These are phyloP conservation scores for Mus spicilegus DNA, from an alignment of 2,113 vertebrate species.

Conservation along the genomic window DNA sequence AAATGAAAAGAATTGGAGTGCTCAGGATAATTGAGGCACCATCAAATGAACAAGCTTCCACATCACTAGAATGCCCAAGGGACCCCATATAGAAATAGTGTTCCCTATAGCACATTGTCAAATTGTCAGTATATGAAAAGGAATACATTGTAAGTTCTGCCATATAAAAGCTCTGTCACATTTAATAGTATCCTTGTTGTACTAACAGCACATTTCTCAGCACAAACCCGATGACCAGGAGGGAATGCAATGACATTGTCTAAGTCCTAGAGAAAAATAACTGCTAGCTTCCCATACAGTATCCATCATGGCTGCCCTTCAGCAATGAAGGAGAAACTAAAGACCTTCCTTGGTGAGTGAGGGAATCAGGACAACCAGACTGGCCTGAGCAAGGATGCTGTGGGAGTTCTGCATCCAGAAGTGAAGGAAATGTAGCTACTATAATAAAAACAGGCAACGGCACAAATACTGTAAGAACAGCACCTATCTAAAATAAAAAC, in stretches of 20 bases:
- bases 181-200: not conserved
- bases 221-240: not conserved
- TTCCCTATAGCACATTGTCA: not conserved
- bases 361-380: not conserved
- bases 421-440: not conserved
- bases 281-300: not conserved
- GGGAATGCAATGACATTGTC: not conserved
- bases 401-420: not conserved
- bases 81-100: not conserved
- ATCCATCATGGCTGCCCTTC: not conserved
- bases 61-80: not conserved
- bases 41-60: not conserved
- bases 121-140: not conserved
- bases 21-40: not conserved
- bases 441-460: not conserved
- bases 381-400: not conserved
- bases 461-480: not conserved
- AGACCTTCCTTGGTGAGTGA: not conserved
- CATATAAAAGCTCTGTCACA: not conserved
- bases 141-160: not conserved
- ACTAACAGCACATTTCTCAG: not conserved
- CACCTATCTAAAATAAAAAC: not conserved
- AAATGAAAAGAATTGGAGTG: not conserved
- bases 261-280: not conserved
- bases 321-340: not conserved